phyloP scores from a whole-genome alignment of 1,140 invertebrate species.

The Drosophila varians region DNA sequence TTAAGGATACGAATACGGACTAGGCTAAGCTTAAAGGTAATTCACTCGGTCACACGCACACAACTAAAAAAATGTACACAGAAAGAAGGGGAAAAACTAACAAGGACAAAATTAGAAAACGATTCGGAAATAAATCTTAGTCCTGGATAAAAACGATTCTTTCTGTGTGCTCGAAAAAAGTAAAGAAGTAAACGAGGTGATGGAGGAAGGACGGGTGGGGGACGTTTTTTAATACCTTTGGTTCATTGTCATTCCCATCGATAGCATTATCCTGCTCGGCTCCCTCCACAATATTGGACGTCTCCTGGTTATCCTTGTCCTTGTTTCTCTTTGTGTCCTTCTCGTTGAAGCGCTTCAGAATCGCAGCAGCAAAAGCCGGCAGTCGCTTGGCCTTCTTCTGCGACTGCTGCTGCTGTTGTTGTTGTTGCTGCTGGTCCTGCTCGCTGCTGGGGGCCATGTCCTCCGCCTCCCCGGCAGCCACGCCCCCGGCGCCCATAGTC shows the following conservation, averaged over 20 bases:
- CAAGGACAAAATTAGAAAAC: no score
- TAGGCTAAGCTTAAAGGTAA: conserved; percentile 57
- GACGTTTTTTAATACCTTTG: conserved; percentile 74
- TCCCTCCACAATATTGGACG: conserved; percentile 37
- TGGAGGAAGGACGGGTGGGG: conserved; percentile 7
- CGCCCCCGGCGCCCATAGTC: conserved; percentile 45
- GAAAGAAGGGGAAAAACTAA: background rate
- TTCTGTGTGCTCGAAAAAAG: conserved; percentile 1
- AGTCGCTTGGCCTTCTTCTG: conserved; percentile 67
- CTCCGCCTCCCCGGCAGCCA: conserved; percentile 35
- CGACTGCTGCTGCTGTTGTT: conserved; percentile 14
- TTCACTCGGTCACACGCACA: conserved; percentile 27
- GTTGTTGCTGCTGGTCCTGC: conserved; percentile 28
- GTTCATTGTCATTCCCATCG: conserved; percentile 83
- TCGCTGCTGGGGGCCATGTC: conserved; percentile 17
- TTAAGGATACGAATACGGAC: conserved; percentile 15
- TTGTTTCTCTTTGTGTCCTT: conserved; percentile 51
- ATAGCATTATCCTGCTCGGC: conserved; percentile 48
- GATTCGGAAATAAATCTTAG: no score
- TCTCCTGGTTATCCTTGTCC: conserved; percentile 70
- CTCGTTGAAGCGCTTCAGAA: conserved; percentile 77
- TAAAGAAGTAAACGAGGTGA: background rate
- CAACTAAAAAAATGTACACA: conserved; percentile 18
- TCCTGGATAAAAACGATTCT: conserved; percentile 1
- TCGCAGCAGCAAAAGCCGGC: conserved; percentile 73